These are phyloP conservation scores for Anhinga anhinga DNA, from an alignment of 2,113 vertebrate species.

Conservation along the genomic window DNA sequence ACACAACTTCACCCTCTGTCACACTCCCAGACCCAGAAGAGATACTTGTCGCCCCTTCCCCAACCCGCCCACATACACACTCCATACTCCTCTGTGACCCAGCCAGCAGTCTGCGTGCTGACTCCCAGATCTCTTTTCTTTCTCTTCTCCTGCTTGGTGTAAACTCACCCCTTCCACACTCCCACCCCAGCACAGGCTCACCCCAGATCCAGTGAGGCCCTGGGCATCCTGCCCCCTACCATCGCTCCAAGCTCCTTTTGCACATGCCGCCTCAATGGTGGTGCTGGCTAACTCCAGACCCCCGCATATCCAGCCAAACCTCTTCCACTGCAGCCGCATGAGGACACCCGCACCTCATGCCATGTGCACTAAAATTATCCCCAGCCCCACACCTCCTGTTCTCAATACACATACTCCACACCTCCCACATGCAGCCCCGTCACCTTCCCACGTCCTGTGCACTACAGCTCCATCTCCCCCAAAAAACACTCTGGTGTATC, in stretches of 20 bases:
- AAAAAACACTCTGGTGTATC: rapidly evolving
- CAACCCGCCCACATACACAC: background rate
- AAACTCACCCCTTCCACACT: background rate
- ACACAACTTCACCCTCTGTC: background rate
- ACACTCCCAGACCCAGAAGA: background rate
- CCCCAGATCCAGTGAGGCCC: background rate
- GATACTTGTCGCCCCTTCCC: background rate
- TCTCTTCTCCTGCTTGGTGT: background rate
- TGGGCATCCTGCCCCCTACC: background rate
- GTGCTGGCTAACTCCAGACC: rapidly evolving
- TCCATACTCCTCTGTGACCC: background rate
- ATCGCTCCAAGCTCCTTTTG: background rate
- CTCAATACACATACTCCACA: background rate
- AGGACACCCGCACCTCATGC: background rate
- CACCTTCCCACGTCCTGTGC: background rate
- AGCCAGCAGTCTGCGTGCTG: background rate
- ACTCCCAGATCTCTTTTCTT: background rate
- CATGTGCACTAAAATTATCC: background rate
- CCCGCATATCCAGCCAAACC: background rate
- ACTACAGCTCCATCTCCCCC: background rate
- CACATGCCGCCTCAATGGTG: background rate
- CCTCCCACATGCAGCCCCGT: background rate
- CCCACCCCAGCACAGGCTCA: background rate
- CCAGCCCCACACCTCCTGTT: background rate
- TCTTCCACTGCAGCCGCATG: background rate